phyloP scores from a whole-genome alignment of 2,797 vertebrate genomes.

The Columba guinea region DNA sequence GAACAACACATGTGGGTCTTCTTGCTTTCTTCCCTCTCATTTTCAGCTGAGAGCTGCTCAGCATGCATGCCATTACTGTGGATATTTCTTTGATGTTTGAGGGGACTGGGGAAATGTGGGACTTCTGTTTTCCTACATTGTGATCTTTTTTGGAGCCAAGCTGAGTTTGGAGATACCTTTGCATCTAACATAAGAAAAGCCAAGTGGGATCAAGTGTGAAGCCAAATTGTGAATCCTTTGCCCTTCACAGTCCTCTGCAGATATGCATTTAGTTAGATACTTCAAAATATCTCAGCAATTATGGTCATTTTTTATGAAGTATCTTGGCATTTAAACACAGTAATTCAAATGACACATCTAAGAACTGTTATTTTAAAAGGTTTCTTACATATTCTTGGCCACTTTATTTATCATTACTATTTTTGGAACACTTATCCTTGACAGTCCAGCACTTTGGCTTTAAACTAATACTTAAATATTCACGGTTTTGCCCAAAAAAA shows the following conservation, averaged over 20 bases:
- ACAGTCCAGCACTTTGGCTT: background rate
- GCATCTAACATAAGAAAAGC: background rate
- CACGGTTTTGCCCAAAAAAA: background rate
- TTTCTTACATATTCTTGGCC: background rate
- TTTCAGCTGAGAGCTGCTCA: background rate
- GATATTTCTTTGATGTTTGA: background rate
- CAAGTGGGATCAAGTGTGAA: background rate
- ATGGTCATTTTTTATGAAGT: background rate
- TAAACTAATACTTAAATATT: background rate
- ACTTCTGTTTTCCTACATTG: background rate
- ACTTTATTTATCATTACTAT: conserved; percentile 31
- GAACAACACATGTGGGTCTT: background rate
- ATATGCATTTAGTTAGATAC: background rate
- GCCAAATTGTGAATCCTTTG: background rate
- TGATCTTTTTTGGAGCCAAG: background rate
- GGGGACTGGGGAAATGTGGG: background rate
- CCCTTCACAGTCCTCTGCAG: background rate
- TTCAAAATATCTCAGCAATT: background rate
- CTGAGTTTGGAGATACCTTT: background rate
- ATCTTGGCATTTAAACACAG: background rate
- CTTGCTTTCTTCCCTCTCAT: background rate
- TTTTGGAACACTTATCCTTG: conserved; percentile 13
- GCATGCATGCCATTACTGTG: background rate
- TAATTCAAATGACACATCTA: background rate
- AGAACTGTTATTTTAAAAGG: background rate